Percentiles rank a stretch among this genome's conserved stretches.
Conservation (phyloP, 2,113 vertebrate species). For the Ceratotherium simum region DNA sequence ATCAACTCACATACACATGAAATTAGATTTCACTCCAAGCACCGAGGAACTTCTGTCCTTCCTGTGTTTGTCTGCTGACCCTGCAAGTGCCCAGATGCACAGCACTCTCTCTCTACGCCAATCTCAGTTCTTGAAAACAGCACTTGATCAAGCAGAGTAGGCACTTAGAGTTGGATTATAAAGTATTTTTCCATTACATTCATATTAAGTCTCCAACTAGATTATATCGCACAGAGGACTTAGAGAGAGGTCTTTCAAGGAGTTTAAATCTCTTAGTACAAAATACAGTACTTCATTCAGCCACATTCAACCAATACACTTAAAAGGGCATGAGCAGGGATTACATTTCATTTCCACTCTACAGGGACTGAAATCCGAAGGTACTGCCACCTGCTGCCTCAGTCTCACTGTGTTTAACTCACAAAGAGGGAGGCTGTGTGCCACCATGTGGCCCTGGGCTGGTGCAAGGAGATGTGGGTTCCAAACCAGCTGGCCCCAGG, state of each 20-base stretch:
- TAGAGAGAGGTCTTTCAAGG: conserved; percentile 7
- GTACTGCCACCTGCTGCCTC: no score
- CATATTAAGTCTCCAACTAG: conserved; percentile 19
- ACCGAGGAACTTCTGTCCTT: background rate
- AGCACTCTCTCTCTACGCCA: background rate
- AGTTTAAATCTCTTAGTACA: conserved; percentile 55
- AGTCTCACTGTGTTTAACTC: no score
- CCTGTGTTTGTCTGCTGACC: background rate
- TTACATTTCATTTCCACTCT: no score
- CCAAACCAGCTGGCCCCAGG: no score
- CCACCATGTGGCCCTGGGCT: no score
- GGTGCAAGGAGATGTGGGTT: no score
- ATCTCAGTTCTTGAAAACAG: background rate
- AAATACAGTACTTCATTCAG: conserved; percentile 56
- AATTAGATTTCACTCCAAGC: conserved; percentile 18
- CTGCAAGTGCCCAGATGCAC: background rate
- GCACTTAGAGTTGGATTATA: background rate
- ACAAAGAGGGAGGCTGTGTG: no score
- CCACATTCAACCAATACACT: background rate
- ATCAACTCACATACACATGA: background rate
- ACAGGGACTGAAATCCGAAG: no score
- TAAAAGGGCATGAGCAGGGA: conserved; percentile 65
- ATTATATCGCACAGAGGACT: conserved; percentile 45
- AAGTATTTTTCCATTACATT: conserved; percentile 48
- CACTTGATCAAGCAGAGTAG: background rate